Evolutionary conservation across 2,888 invertebrate genomes (phyloP), one percentile per base, ranked within the genome.

Genomic region (Adela reaumurella): DNA sequence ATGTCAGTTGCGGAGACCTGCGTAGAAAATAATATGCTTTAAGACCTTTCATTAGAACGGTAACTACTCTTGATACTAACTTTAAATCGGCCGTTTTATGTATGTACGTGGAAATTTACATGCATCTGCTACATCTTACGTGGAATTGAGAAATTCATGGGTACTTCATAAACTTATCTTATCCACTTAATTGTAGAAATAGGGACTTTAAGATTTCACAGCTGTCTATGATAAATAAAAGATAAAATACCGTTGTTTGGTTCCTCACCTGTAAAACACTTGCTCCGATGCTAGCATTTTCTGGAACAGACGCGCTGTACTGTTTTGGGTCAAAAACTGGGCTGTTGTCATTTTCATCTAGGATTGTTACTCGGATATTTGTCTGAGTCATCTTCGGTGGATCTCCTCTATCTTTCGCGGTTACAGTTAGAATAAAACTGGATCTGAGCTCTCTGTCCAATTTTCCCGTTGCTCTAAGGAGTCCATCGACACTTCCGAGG

Each of bases 221-320:
- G n/a, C n/a, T n/a, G n/a, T n/a, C n/a, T n/a, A n/a, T n/a, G n/a
- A n/a, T n/a, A n/a, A n/a, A n/a, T n/a, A n/a, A n/a, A n/a, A n/a
- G n/a, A n/a, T n/a, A n/a, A n/a, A n/a, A n/a, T n/a, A n/a, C n/a
- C n/a, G n/a, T n/a, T n/a, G n/a, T n/a, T n/a, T n/a, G n/a, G n/a
- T n/a, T n/a, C n/a, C 62, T 68, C 69, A 89, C 90, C 82, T 92
- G 92, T 42, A 95, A 68, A 0, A 97, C 91, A 65, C 90, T 93
- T 43, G 92, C 91, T 5, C 96, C 97, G 56, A 95, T 92, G 56
- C 91, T 90, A n/a, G 94, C 92, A 68, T 96, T 94, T 76, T 97
- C 97, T 0, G 92, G 90, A 24, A 95, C 89, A 2, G 90, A 89
- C 1, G 94, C 92, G 53, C 92, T 92, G 64, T 94, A 95, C 64